Percentiles rank a stretch among this genome's conserved stretches.
Evolutionary conservation across 37 sponge, comb jelly and placozoan genomes (phyloP).

Genomic region (Hormiphora californensis): DNA sequence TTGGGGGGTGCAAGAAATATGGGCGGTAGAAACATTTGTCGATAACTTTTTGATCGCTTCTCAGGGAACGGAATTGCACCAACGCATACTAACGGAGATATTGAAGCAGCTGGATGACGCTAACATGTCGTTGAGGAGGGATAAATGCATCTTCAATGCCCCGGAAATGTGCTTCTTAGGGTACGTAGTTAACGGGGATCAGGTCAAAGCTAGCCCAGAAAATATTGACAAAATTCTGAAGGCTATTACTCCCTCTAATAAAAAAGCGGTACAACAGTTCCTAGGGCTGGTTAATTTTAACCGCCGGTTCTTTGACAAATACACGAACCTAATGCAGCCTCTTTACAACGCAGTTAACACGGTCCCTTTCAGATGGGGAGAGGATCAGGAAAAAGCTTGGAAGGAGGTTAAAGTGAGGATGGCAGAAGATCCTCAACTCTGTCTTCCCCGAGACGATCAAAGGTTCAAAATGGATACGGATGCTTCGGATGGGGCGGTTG

Average conservation of each 20-base stretch:
- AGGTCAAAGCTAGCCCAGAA: background rate
- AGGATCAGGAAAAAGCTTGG: background rate
- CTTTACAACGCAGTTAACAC: background rate
- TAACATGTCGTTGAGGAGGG: slow-evolving; percentile 49
- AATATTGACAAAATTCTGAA: background rate
- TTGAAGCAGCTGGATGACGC: slow-evolving; percentile 45
- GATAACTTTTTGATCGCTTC: slow-evolving; percentile 52
- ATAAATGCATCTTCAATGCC: slow-evolving; percentile 48
- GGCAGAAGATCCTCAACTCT: background rate
- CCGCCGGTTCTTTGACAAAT: background rate
- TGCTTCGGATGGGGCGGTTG: background rate
- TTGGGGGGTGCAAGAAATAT: too few species aligned
- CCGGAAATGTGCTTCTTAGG: background rate
- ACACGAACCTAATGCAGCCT: background rate
- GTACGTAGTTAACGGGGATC: background rate
- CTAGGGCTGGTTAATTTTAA: slow-evolving; percentile 30
- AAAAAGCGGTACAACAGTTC: slow-evolving; percentile 18
- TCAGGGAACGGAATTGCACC: slow-evolving; percentile 48
- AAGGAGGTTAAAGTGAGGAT: background rate
- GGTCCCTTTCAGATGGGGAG: background rate
- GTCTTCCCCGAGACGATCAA: background rate
- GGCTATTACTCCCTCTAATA: background rate
- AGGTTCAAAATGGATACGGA: background rate
- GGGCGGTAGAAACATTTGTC: slow-evolving; percentile 30
- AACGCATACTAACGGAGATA: background rate